Evolutionary conservation across 2,113 vertebrate genomes (phyloP), one percentile per base, ranked within the genome.

Genomic region (Donacobius atricapilla): DNA sequence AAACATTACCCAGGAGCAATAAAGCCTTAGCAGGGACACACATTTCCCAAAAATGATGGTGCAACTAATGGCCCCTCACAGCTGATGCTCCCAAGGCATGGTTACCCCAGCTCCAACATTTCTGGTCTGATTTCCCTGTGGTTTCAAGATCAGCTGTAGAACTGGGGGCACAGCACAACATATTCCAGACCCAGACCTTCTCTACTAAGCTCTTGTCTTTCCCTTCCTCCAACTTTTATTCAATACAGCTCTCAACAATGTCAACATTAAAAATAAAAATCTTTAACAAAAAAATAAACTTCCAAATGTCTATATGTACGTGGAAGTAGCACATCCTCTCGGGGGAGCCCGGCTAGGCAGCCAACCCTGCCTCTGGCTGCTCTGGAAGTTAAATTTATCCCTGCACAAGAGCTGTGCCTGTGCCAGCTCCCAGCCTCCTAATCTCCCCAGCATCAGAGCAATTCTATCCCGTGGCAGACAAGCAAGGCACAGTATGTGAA

Each of bases 81-180:
- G 44, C 12, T 0, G 0, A 40, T 2, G 0, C 11, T 77, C 47
- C n/a, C 42, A 10, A 42, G 61, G 53, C 30, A 28, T 1, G 0
- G 42, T 30, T 21, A 56, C 25, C 31, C 40, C 66, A 45, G 8
- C 45, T 15, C 42, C 56, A 33, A 1, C 53, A 7, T 2, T 45
- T 28, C 30, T 31, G 23, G 6, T 58, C 61, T 9, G 40, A 76
- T 31, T 50, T 17, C 39, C 37, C 40, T 13, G 1, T 4, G 30
- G 33, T 58, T 82, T 65, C 64, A 1, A 24, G 15, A 21, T 54
- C 51, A 71, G 0, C 65, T 63, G 35, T 64, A 89, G 30, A 37
- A 5, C 37, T 24, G 30, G 18, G 16, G 18, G 8, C 10, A 63
- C 37, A 47, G 11, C 45, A 65, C 24, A 50, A 30, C 7, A 1